These are phyloP conservation scores for Varanus komodoensis DNA, from an alignment of 2,113 vertebrate genomes.

Conservation along the genomic window DNA sequence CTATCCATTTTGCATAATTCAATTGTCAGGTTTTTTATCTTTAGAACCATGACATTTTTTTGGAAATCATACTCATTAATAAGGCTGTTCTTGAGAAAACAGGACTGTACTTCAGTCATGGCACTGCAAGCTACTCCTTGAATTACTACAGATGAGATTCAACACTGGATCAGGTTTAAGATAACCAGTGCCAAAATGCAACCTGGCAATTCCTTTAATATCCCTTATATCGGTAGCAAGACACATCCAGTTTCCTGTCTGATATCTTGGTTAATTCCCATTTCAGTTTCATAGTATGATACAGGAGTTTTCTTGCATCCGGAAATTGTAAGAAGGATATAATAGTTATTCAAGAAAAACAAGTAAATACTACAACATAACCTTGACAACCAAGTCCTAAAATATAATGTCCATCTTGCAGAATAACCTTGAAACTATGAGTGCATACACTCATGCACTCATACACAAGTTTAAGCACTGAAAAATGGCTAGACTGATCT, in stretches of 20 bases:
- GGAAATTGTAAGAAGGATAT: not conserved
- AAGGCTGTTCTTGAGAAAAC: not conserved
- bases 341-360: not conserved
- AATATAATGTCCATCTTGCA: not conserved
- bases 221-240: not conserved
- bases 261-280: not conserved
- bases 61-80: too few species aligned
- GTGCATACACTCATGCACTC: too few species aligned
- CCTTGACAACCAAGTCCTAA: not conserved
- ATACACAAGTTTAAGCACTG: not conserved
- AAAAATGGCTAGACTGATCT: slow-evolving; percentile 7
- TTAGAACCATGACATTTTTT: too few species aligned
- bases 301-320: not conserved
- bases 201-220: not conserved
- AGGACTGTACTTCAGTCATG: not conserved
- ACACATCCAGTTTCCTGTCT: not conserved
- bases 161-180: not conserved
- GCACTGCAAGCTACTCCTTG: not conserved
- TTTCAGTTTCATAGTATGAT: not conserved
- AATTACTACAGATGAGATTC: not conserved
- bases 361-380: not conserved
- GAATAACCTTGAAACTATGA: slow-evolving; percentile 5
- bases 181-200: not conserved
- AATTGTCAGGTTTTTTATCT: too few species aligned
- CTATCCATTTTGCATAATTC: too few species aligned